Evolutionary conservation across 2,888 invertebrate species (phyloP).

Genomic region (Agrotis exclamationis): DNA sequence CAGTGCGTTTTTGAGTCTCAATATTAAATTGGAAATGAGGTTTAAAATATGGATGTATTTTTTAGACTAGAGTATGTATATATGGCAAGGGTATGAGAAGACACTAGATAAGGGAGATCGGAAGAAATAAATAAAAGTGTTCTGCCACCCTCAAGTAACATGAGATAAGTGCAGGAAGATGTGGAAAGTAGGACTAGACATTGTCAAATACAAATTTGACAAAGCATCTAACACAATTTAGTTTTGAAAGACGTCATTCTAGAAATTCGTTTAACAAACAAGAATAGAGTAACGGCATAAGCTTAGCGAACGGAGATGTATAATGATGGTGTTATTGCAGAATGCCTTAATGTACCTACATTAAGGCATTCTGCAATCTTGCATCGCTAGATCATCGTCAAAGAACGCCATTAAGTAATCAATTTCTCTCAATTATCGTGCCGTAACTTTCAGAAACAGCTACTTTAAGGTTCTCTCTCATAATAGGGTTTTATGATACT

Average conservation of each 20-base stretch:
- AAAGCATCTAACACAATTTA: not conserved
- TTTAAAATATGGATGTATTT: slow-evolving; percentile 11
- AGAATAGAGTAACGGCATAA: not conserved
- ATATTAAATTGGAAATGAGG: slow-evolving; percentile 23
- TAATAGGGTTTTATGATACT: not conserved
- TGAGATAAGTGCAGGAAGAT: too few species aligned
- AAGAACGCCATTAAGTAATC: slow-evolving; percentile 57
- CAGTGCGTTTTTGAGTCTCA: slow-evolving; percentile 46
- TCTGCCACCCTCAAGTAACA: too few species aligned
- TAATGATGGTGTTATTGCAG: slow-evolving; percentile 49
- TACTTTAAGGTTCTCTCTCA: slow-evolving; percentile 2
- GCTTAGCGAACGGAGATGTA: slow-evolving; percentile 7
- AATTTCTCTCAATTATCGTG: slow-evolving; percentile 44
- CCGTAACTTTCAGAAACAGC: slow-evolving; percentile 20
- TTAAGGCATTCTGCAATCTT: too few species aligned
- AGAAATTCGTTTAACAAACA: not conserved
- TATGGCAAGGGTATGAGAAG: too few species aligned
- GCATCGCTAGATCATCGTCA: slow-evolving; percentile 37
- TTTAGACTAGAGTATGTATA: not conserved
- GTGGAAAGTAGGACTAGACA: not conserved
- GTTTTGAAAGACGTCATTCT: not conserved
- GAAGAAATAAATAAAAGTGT: too few species aligned
- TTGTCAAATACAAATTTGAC: not conserved
- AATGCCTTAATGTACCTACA: slow-evolving; percentile 40
- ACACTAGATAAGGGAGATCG: too few species aligned